A percentile compares a stretch with the other conserved stretches of the same genome.
Evolutionary conservation across 2,888 invertebrate species (phyloP).

Genomic region (Rotaria sp.): DNA sequence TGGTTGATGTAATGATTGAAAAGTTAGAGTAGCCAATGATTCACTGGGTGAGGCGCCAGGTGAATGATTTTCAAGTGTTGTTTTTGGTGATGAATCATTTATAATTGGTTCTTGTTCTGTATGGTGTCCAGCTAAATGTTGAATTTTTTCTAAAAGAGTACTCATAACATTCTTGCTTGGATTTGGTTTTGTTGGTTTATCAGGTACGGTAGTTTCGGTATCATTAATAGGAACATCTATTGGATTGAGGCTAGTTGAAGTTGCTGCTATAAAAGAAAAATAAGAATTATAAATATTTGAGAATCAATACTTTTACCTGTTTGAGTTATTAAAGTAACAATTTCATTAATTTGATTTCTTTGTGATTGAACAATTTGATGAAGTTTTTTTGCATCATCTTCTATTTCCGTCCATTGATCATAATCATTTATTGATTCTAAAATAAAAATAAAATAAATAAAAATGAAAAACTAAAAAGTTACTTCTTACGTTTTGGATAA

Average conservation of each 20-base stretch:
- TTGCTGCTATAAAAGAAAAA: neutral
- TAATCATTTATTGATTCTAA: neutral
- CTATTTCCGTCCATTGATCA: neutral
- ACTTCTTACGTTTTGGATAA: neutral
- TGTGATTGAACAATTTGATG: neutral
- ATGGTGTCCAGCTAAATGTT: neutral
- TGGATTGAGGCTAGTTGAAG: neutral
- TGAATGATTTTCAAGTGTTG: slow-evolving; percentile 16
- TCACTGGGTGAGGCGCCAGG: neutral
- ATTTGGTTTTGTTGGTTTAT: neutral
- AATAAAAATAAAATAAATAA: neutral
- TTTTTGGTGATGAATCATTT: neutral
- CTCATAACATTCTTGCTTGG: neutral
- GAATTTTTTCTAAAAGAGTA: neutral
- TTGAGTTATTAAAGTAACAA: neutral
- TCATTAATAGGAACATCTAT: neutral
- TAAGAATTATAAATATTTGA: neutral
- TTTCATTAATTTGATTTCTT: neutral
- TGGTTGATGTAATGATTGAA: neutral
- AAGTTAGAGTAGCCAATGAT: neutral
- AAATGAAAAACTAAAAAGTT: neutral
- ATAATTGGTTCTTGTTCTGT: neutral
- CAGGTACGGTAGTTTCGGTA: neutral
- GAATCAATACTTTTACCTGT: neutral
- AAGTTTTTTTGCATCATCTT: neutral